A percentile compares a stretch with the other conserved stretches of the same genome.
Evolutionary conservation across 2,888 invertebrate genomes (phyloP).

Genomic region (Sinohyriopsis cumingii): DNA sequence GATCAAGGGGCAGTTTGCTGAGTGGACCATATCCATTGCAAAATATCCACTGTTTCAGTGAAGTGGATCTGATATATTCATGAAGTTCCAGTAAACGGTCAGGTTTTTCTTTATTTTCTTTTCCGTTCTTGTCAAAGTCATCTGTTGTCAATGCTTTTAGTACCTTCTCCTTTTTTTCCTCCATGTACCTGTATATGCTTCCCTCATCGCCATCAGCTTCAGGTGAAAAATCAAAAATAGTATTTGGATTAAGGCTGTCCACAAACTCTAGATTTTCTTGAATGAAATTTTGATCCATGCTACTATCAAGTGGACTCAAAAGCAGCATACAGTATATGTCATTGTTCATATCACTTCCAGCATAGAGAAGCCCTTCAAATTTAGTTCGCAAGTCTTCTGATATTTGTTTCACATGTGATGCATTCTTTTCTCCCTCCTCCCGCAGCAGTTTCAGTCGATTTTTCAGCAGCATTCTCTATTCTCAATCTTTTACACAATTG

Average conservation of each 20-base stretch:
- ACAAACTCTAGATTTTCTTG: conserved; percentile 28
- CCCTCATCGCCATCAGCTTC: conserved; percentile 12
- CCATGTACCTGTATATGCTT: conserved; percentile 24
- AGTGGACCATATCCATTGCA: conserved; percentile 48
- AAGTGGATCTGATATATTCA: conserved; percentile 34
- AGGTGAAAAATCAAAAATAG: conserved; percentile 44
- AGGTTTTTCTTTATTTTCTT: conserved; percentile 10
- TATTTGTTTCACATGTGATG: conserved; percentile 1
- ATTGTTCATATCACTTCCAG: conserved; percentile 23
- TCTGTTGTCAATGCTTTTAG: conserved; percentile 39
- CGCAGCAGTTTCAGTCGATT: conserved; percentile 7
- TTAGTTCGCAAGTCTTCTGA: conserved; percentile 29
- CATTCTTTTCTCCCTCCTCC: conserved; percentile 8
- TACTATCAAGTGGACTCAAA: conserved; percentile 25
- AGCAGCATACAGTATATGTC: conserved; percentile 35
- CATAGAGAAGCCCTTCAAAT: conserved; percentile 32
- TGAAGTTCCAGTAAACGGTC: conserved; percentile 17
- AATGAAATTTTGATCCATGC: conserved; percentile 15
- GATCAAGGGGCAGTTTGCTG: conserved; percentile 17
- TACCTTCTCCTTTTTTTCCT: conserved; percentile 21
- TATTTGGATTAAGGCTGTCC: conserved; percentile 33
- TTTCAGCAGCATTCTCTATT: conserved; percentile 13
- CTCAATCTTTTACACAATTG: conserved; percentile 10
- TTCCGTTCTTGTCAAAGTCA: conserved; percentile 32
- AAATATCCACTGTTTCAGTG: conserved; percentile 47